phyloP scores from a whole-genome alignment of 1,140 invertebrate species.

The Plectrocnemia conspersa region DNA sequence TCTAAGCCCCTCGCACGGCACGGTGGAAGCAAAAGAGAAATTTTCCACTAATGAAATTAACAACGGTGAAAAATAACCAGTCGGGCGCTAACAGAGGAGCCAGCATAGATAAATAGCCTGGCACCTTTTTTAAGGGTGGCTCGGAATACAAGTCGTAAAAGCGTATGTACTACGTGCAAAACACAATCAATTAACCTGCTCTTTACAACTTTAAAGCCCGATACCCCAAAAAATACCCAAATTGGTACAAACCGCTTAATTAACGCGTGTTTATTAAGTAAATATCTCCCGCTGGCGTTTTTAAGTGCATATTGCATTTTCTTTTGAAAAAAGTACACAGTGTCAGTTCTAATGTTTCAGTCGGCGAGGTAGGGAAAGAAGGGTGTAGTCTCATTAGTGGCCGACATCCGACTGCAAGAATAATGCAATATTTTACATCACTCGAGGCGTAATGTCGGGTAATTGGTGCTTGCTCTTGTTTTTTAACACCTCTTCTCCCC shows the following conservation, averaged over 20 bases:
- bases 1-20: neutral
- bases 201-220: too few species aligned
- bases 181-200: neutral
- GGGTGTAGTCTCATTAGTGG: conserved; percentile 12
- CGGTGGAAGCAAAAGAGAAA: neutral
- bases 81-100: neutral
- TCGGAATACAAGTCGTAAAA: conserved; percentile 2
- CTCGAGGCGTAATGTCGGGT: conserved; percentile 23
- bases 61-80: conserved; percentile 13
- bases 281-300: too few species aligned
- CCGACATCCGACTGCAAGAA: conserved; percentile 12
- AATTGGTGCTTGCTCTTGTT: conserved; percentile 34
- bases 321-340: too few species aligned
- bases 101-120: conserved; percentile 3
- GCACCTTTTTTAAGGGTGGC: neutral
- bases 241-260: too few species aligned
- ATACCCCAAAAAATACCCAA: too few species aligned
- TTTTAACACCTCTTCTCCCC: conserved; percentile 29
- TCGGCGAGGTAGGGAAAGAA: too few species aligned
- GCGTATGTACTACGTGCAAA: neutral
- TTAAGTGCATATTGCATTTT: too few species aligned
- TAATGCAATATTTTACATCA: conserved; percentile 30
- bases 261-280: too few species aligned
- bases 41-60: conserved; percentile 14
- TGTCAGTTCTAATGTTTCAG: too few species aligned